Evolutionary conservation across 1,140 invertebrate species (phyloP).

Genomic region (Zeugodacus cucurbitae): DNA sequence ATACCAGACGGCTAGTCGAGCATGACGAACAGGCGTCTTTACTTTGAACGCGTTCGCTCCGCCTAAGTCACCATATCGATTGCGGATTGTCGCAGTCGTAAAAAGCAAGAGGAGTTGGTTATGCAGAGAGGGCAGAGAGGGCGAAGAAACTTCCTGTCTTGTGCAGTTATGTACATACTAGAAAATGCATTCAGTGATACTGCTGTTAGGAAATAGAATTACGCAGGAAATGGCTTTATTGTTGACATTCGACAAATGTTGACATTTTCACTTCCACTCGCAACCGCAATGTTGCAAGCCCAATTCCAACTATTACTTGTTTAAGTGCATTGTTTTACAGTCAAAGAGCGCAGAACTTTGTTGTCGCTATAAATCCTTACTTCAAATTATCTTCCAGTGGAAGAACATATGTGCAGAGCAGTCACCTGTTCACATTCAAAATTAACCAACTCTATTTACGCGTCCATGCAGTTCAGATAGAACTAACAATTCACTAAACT

Average conservation of each 20-base stretch:
- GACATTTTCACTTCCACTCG: neutral
- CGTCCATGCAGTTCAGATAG: neutral
- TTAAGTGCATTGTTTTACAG: too few relatives aligned
- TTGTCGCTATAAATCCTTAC: too few relatives aligned
- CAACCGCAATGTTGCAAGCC: neutral
- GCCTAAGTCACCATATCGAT: neutral
- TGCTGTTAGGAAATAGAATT: neutral
- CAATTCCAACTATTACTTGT: neutral
- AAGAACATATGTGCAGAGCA: too few relatives aligned
- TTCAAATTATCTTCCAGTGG: neutral
- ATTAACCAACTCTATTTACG: neutral
- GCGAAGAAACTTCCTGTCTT: neutral
- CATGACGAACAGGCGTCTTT: neutral
- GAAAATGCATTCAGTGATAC: too few relatives aligned
- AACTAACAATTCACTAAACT: neutral
- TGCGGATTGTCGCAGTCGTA: neutral
- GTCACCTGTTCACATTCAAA: neutral
- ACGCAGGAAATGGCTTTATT: conserved; percentile 31
- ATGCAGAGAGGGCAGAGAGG: neutral
- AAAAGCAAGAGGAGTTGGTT: too few relatives aligned
- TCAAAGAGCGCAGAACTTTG: neutral
- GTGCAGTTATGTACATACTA: neutral
- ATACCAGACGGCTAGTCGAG: neutral
- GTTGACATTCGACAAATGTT: conserved; percentile 27
- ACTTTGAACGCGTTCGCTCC: too few relatives aligned